A percentile compares a stretch with the other conserved stretches of the same genome.
Evolutionary conservation across 2,888 invertebrate genomes (phyloP).

Genomic region (Xanthia icteritia): DNA sequence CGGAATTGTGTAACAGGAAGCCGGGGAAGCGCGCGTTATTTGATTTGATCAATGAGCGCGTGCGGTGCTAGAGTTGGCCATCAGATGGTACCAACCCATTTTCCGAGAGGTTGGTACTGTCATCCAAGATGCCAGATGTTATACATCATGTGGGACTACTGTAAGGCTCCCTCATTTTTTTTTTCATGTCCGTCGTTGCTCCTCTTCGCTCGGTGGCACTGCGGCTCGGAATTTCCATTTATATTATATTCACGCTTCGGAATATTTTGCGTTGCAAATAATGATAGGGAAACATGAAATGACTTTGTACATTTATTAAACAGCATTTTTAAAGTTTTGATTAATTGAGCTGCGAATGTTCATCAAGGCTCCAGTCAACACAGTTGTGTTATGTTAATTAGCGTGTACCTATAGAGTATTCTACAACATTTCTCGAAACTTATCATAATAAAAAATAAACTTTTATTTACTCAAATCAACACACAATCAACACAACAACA

Average conservation of each 20-base stretch:
- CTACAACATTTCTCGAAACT: neutral
- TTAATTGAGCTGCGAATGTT: conserved; percentile 26
- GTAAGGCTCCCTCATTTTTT: neutral
- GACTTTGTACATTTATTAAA: conserved; percentile 37
- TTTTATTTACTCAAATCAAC: no score
- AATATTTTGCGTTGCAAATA: conserved; percentile 38
- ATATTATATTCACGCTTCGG: conserved; percentile 28
- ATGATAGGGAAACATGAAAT: conserved; percentile 35
- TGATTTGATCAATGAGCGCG: no score
- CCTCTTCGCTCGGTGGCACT: neutral
- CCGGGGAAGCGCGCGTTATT: no score
- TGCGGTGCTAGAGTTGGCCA: no score
- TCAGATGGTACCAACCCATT: no score
- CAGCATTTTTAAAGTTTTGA: conserved; percentile 15
- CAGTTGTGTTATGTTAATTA: conserved; percentile 1
- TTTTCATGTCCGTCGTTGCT: neutral
- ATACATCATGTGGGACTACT: no score
- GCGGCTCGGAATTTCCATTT: conserved; percentile 40
- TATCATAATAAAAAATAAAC: no score
- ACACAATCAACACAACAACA: no score
- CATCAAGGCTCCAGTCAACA: conserved; percentile 19
- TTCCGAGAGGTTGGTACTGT: no score
- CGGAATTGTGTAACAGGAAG: no score
- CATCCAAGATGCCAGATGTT: no score
- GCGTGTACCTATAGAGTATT: neutral